phyloP scores from a whole-genome alignment of 1,140 invertebrate genomes.

The Diabrotica undecimpunctata region DNA sequence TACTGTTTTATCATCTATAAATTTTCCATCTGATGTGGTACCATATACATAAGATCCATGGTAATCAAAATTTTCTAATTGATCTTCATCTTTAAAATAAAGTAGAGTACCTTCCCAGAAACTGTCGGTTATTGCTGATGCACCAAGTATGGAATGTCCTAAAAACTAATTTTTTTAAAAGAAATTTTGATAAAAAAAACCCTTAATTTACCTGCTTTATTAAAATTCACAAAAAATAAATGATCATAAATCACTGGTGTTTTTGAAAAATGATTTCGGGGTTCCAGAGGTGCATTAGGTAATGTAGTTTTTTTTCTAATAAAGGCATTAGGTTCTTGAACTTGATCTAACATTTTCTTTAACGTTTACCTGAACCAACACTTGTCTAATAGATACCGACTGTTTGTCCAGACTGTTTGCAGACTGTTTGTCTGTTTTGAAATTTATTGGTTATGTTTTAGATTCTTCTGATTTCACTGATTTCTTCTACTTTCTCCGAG shows the following conservation, averaged over 20 bases:
- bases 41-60: slow-evolving; percentile 28
- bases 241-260: slow-evolving; percentile 30
- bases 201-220: slow-evolving; percentile 24
- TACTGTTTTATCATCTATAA: slow-evolving; percentile 30
- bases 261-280: slow-evolving; percentile 25
- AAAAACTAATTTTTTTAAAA: slow-evolving; percentile 17
- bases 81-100: slow-evolving; percentile 27
- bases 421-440: neutral
- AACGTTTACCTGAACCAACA: too few species aligned
- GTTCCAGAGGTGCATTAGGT: slow-evolving; percentile 36
- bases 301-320: slow-evolving; percentile 21
- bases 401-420: too few species aligned
- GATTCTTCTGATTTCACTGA: neutral
- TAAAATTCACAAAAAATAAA: slow-evolving; percentile 36
- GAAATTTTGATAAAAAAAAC: slow-evolving; percentile 5
- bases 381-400: too few species aligned
- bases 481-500: neutral
- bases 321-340: neutral
- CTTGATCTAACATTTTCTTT: neutral
- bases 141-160: slow-evolving; percentile 34
- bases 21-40: slow-evolving; percentile 35
- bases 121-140: slow-evolving; percentile 30
- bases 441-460: neutral
- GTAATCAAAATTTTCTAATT: slow-evolving; percentile 25
- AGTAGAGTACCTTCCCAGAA: slow-evolving; percentile 37